Percentiles rank a stretch among this genome's conserved stretches.
These are phyloP conservation scores for Cynaeus angustus DNA, from an alignment of 2,888 invertebrate species.

Conservation along the genomic window DNA sequence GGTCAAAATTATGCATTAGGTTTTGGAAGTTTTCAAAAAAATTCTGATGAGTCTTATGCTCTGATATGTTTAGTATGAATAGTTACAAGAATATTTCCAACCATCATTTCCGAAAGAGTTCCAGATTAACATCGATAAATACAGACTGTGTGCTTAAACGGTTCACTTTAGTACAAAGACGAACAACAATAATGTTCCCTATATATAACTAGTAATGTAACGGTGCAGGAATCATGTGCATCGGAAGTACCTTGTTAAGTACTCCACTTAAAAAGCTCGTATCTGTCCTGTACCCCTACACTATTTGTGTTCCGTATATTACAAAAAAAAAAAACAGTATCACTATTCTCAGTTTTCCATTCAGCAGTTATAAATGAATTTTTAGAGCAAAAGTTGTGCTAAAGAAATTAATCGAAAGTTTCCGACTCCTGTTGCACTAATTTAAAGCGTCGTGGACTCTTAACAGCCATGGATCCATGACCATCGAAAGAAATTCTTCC, in stretches of 20 bases:
- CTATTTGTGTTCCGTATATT: slow-evolving; percentile 14
- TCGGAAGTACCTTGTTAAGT: slow-evolving; percentile 14
- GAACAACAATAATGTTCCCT: slow-evolving; percentile 33
- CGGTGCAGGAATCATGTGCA: slow-evolving; percentile 30
- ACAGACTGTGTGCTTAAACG: slow-evolving; percentile 36
- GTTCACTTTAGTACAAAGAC: slow-evolving; percentile 33
- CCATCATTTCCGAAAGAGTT: slow-evolving; percentile 20
- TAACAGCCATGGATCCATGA: slow-evolving; percentile 87
- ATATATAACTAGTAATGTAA: slow-evolving; percentile 21
- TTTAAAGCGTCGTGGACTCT: slow-evolving; percentile 90
- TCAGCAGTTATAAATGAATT: slow-evolving; percentile 11
- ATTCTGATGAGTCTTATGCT: slow-evolving; percentile 38
- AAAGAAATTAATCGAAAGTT: slow-evolving; percentile 84
- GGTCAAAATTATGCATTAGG: slow-evolving; percentile 24
- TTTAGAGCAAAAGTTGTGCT: slow-evolving; percentile 23
- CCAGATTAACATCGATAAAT: slow-evolving; percentile 15
- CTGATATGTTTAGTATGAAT: slow-evolving; percentile 46
- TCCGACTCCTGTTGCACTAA: slow-evolving; percentile 93
- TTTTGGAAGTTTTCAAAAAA: slow-evolving; percentile 27
- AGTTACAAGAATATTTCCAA: slow-evolving; percentile 19
- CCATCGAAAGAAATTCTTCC: slow-evolving; percentile 83
- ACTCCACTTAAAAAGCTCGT: slow-evolving; percentile 4
- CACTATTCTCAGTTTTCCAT: slow-evolving; percentile 31
- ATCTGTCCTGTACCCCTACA: slow-evolving; percentile 20
- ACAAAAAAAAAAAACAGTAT: slow-evolving; percentile 19